Conservation (phyloP, 2,888 invertebrate genomes). For the Eudemis profundana region DNA sequence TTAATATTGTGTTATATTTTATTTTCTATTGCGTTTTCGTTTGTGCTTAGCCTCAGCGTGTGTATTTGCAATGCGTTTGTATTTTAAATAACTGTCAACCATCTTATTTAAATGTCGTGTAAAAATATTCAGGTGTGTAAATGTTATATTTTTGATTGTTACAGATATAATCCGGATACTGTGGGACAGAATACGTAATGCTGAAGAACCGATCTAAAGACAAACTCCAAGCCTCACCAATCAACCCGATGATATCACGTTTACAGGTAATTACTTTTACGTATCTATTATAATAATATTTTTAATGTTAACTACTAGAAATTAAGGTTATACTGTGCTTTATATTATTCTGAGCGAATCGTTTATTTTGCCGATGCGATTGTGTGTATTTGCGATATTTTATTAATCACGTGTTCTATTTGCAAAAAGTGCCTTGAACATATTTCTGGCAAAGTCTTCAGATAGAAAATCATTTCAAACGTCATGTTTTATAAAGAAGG, state of each 20-base stretch:
- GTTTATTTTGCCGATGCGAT: slow-evolving; percentile 27
- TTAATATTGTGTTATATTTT: slow-evolving; percentile 46
- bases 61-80: slow-evolving; percentile 55
- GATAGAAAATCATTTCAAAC: too few species aligned
- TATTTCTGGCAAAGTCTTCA: too few species aligned
- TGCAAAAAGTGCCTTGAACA: too few species aligned
- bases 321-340: slow-evolving; percentile 18
- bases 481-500: too few species aligned
- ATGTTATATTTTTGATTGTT: slow-evolving; percentile 28
- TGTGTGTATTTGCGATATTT: slow-evolving; percentile 26
- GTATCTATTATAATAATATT: neutral
- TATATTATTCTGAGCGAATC: slow-evolving; percentile 24
- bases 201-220: neutral
- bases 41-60: slow-evolving; percentile 56
- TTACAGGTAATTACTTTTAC: slow-evolving; percentile 27
- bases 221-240: neutral
- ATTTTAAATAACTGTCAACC: neutral
- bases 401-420: neutral
- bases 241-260: neutral
- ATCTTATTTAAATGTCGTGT: slow-evolving; percentile 1
- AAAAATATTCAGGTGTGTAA: slow-evolving; percentile 6
- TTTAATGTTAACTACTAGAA: slow-evolving; percentile 12
- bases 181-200: neutral
- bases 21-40: slow-evolving; percentile 42
- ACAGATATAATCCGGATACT: neutral